A percentile compares a stretch with the other conserved stretches of the same genome.
These are phyloP conservation scores for Syrphus vitripennis DNA, from an alignment of 2,888 invertebrate species.

Conservation along the genomic window DNA sequence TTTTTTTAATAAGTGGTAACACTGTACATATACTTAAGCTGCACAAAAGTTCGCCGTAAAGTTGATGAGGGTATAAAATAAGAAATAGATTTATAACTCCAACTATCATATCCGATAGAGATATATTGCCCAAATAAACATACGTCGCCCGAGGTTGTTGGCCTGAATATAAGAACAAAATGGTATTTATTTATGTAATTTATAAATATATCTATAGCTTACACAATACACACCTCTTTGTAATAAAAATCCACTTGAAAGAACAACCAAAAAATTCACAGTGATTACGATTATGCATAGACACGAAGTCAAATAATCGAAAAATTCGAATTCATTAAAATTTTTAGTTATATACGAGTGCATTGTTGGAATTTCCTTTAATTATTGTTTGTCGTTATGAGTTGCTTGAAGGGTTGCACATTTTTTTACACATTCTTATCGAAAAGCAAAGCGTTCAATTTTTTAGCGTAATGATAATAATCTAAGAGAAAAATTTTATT, in stretches of 20 bases:
- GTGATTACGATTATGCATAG: conserved; percentile 83
- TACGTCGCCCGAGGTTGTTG: background rate
- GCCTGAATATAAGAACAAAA: background rate
- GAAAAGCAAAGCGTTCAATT: no score
- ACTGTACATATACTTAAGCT: conserved; percentile 81
- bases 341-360: no score
- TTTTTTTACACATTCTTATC: no score
- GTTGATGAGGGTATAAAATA: conserved; percentile 79
- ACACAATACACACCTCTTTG: conserved; percentile 84
- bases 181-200: no score
- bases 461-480: no score
- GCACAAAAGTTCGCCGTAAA: conserved; percentile 79
- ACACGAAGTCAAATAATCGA: conserved; percentile 82
- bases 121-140: background rate
- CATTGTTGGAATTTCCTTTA: no score
- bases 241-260: conserved; percentile 85
- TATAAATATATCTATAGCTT: no score
- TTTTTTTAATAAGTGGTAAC: no score
- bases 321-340: conserved; percentile 73
- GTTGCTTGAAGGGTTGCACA: no score
- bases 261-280: conserved; percentile 82
- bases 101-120: conserved; percentile 81
- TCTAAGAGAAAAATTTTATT: no score
- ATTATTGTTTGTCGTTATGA: no score
- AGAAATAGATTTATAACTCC: conserved; percentile 84